Base-by-base conservation (phyloP, 2,113 vertebrate species). In the Rhadina sibilatrix region DNA sequence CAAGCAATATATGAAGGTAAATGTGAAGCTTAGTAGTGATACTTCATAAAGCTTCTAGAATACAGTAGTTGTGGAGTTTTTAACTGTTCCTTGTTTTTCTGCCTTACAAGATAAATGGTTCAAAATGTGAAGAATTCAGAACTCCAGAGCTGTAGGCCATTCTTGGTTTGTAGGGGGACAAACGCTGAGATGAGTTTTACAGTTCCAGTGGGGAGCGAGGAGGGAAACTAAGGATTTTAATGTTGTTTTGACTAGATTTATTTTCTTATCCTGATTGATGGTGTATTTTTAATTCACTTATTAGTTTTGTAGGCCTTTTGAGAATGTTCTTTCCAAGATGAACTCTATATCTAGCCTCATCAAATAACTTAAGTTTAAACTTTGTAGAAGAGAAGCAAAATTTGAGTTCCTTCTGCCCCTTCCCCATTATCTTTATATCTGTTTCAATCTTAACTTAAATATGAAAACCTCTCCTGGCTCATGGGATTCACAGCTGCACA, bases 1-100 rank as follows among this genome's bases (percentile, higher is more conserved):
- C 96, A 99, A 99, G 97, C 99, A 99, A 98, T 99, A 99, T 95
- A 99, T 99, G 99, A 99, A 99, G 98, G 99, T 99, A 97, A 97
- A 97, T 64, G 28, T 87, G 42, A 69, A 87, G 57, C 81, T 57
- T 53, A 33, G 8, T 50, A 54, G n/a, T 50, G 8, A 64, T 54
- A 40, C 33, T 83, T 95, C 37, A 33, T 44, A 31, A 40, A 65
- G 35, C 20, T 31, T 6, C 12, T 69, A 6, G 4, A 64, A 28
- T 44, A 52, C 19, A 75, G 11, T 56, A 56, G 27, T 6, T 66
- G 33, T 17, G 17, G 6, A 18, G 49, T 68, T 66, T 46, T 6
- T 3, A 23, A 24, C 30, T 30, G 5, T 19, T 38, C 2, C 6
- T 63, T 71, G 10, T 2, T 71, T 60, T 71, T 78, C 83, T 66